Evolutionary conservation across 2,113 vertebrate species (phyloP).

Genomic region (Polypterus bichir): DNA sequence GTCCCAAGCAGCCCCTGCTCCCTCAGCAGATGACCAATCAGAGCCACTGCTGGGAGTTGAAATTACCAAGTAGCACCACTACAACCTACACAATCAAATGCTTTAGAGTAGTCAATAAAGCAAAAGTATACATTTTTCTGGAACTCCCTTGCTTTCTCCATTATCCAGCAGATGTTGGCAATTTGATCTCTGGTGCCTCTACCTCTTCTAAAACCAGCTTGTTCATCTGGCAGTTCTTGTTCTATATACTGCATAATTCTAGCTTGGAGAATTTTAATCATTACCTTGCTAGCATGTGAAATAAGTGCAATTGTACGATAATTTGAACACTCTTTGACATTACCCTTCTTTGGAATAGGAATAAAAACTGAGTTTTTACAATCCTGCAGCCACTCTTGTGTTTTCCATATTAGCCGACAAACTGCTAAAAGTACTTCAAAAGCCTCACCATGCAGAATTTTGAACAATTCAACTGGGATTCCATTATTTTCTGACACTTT

Average conservation of each 20-base stretch:
- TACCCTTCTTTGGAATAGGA: neutral
- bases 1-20: no score
- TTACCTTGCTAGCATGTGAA: slow-evolving; percentile 9
- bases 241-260: slow-evolving; percentile 6
- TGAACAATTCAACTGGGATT: no score
- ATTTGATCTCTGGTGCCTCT: slow-evolving; percentile 12
- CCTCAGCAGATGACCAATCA: no score
- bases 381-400: neutral
- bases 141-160: slow-evolving; percentile 4
- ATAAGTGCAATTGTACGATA: neutral
- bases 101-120: slow-evolving; percentile 8
- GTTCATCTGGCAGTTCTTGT: slow-evolving; percentile 9
- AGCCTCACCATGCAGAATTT: neutral
- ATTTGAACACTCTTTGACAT: slow-evolving; percentile 6
- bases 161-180: slow-evolving; percentile 9
- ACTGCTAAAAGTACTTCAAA: neutral
- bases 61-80: no score
- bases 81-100: slow-evolving; percentile 8
- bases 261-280: slow-evolving; percentile 12
- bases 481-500: no score
- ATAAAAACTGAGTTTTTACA: neutral
- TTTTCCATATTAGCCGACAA: slow-evolving; percentile 4
- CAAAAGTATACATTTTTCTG: slow-evolving; percentile 3
- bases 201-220: slow-evolving; percentile 8
- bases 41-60: no score